phyloP scores from a whole-genome alignment of 2,888 invertebrate species.

The Chymomyza procnemis region DNA sequence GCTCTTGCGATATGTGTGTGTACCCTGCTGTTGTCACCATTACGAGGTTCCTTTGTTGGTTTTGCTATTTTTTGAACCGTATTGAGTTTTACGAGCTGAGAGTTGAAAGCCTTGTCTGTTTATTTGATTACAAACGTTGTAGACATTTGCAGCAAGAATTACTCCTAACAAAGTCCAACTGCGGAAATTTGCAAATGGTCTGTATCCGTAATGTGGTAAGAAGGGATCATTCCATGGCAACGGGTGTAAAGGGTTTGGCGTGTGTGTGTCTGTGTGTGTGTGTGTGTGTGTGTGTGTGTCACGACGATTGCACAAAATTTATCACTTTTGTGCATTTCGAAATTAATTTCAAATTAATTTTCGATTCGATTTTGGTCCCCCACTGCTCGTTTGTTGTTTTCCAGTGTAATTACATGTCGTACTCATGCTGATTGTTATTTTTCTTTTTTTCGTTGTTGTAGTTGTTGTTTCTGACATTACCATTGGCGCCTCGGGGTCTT shows the following conservation, averaged over 20 bases:
- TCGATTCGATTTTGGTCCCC: constrained; percentile 58
- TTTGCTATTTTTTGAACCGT: not conserved
- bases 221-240: too few relatives aligned
- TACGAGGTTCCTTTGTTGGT: not conserved
- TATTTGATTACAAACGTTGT: constrained; percentile 52
- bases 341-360: constrained; percentile 72
- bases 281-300: constrained; percentile 32
- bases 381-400: constrained; percentile 30
- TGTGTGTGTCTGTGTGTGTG: constrained; percentile 4
- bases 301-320: constrained; percentile 56
- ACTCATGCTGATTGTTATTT: not conserved
- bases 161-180: not conserved
- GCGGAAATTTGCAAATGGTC: not conserved
- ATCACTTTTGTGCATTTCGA: constrained; percentile 62
- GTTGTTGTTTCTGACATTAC: constrained; percentile 22
- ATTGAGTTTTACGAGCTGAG: constrained; percentile 29
- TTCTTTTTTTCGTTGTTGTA: constrained; percentile 5
- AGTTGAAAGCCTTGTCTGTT: constrained; percentile 45
- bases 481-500: constrained; percentile 58
- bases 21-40: not conserved
- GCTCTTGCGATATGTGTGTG: not conserved
- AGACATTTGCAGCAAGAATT: constrained; percentile 38
- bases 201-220: not conserved
- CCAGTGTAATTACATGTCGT: constrained; percentile 56
- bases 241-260: not conserved